Percentiles rank a stretch among this genome's conserved stretches.
Conservation (phyloP, 2,888 invertebrate species). For the Rhimphoctona megacephalus region DNA sequence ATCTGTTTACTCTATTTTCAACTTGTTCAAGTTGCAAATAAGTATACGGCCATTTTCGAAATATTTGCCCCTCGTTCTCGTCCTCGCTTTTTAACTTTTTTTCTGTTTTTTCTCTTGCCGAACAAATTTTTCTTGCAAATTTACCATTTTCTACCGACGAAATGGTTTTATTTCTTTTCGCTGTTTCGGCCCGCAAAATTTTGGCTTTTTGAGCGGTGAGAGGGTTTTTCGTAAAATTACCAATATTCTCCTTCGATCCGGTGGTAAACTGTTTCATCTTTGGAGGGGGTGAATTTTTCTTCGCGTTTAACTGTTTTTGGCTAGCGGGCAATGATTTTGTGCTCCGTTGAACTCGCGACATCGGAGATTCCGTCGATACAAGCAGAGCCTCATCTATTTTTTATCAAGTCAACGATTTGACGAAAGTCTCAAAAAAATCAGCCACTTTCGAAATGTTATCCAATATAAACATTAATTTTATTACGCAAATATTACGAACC, state of each 20-base stretch:
- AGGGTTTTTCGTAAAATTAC: slow-evolving; percentile 25
- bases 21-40: slow-evolving; percentile 31
- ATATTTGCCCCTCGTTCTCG: slow-evolving; percentile 55
- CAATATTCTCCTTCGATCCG: slow-evolving; percentile 1
- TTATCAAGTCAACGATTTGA: neutral
- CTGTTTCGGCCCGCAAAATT: slow-evolving; percentile 7
- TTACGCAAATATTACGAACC: slow-evolving; percentile 33
- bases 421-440: neutral
- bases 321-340: neutral
- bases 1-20: neutral
- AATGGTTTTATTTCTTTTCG: slow-evolving; percentile 15
- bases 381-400: neutral
- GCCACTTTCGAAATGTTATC: neutral
- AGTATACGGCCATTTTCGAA: slow-evolving; percentile 62
- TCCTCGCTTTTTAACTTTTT: slow-evolving; percentile 1
- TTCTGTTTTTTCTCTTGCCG: neutral
- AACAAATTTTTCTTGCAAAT: neutral
- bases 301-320: slow-evolving; percentile 15
- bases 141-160: slow-evolving; percentile 4
- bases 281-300: neutral
- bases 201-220: slow-evolving; percentile 16
- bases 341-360: neutral
- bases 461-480: neutral
- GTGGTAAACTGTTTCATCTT: neutral
- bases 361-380: neutral